Evolutionary conservation across 2,113 vertebrate genomes (phyloP).

Genomic region (Cephalopholis sonnerati): DNA sequence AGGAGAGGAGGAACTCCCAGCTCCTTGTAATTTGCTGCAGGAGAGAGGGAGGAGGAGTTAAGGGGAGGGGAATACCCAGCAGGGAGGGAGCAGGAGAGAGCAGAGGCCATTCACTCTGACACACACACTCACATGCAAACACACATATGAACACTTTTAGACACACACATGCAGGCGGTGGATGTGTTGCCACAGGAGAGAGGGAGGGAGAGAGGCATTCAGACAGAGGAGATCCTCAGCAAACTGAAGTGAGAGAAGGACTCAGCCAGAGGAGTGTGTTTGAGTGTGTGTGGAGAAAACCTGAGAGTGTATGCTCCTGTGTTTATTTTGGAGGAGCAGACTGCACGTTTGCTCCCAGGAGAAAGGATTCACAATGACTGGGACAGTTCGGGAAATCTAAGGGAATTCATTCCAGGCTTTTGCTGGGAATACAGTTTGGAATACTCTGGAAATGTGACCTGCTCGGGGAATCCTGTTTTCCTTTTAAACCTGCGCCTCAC

Average conservation of each 20-base stretch:
- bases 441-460: slow-evolving; percentile 75
- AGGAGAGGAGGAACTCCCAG: slow-evolving; percentile 68
- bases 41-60: slow-evolving; percentile 78
- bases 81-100: slow-evolving; percentile 76
- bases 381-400: slow-evolving; percentile 49
- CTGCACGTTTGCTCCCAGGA: slow-evolving; percentile 40
- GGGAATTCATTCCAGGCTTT: slow-evolving; percentile 21
- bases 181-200: slow-evolving; percentile 64
- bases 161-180: slow-evolving; percentile 66
- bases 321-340: slow-evolving; percentile 48
- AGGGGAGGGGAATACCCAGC: slow-evolving; percentile 79
- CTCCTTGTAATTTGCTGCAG: slow-evolving; percentile 80
- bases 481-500: slow-evolving; percentile 17
- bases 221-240: slow-evolving; percentile 57
- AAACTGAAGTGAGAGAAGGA: slow-evolving; percentile 55
- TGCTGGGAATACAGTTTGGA: slow-evolving; percentile 57
- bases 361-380: slow-evolving; percentile 61
- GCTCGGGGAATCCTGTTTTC: slow-evolving; percentile 30
- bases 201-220: slow-evolving; percentile 35
- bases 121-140: slow-evolving; percentile 63
- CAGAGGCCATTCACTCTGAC: slow-evolving; percentile 81
- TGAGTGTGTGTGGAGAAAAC: slow-evolving; percentile 34
- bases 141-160: slow-evolving; percentile 68
- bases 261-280: slow-evolving; percentile 42
- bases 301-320: slow-evolving; percentile 33